Conservation (phyloP, 2,888 invertebrate species). For the Agrotis clavis region DNA sequence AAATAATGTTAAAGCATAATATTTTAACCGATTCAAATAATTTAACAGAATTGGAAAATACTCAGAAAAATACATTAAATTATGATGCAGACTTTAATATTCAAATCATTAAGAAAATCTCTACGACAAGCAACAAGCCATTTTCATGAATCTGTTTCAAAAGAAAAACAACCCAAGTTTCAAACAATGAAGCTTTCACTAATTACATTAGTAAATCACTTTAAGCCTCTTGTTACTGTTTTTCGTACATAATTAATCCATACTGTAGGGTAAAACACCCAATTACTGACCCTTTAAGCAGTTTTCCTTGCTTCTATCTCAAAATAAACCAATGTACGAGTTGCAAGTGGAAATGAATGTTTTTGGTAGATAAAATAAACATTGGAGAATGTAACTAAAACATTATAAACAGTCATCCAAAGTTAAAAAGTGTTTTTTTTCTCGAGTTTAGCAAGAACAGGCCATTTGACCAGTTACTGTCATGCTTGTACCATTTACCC, state of each 20-base stretch:
- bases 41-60: background rate
- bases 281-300: too few species aligned
- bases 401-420: too few species aligned
- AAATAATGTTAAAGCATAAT: background rate
- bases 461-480: too few species aligned
- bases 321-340: too few species aligned
- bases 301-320: too few species aligned
- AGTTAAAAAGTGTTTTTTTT: too few species aligned
- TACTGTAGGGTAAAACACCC: too few species aligned
- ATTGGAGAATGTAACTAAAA: too few species aligned
- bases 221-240: slow-evolving; percentile 3
- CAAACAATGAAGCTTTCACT: background rate
- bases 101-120: background rate
- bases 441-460: too few species aligned
- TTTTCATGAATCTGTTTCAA: background rate
- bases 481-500: too few species aligned
- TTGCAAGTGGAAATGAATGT: too few species aligned
- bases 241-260: slow-evolving; percentile 4
- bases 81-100: background rate
- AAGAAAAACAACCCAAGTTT: background rate
- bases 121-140: background rate
- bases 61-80: background rate
- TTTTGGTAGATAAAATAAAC: too few species aligned
- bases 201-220: slow-evolving; percentile 28
- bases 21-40: background rate